A percentile compares a stretch with the other conserved stretches of the same genome.
phyloP scores from a whole-genome alignment of 2,888 invertebrate species.

The Clanis bilineata region DNA sequence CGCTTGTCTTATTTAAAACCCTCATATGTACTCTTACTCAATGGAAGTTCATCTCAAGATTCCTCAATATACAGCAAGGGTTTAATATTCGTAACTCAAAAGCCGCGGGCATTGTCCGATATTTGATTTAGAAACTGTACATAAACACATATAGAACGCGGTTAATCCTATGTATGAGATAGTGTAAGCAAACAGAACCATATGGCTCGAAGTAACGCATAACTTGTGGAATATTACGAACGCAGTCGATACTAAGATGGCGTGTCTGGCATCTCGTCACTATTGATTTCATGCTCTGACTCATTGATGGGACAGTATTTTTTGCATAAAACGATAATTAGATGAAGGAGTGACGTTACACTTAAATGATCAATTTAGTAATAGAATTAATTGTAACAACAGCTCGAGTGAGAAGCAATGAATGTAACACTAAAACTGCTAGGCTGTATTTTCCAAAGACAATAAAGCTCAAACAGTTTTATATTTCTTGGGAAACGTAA shows the following conservation, averaged over 20 bases:
- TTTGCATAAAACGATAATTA: conserved; percentile 30
- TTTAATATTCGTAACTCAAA: neutral
- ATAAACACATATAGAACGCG: conserved; percentile 35
- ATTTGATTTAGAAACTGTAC: conserved; percentile 28
- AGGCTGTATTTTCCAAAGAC: too few relatives aligned
- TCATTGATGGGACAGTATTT: conserved; percentile 46
- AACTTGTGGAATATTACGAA: conserved; percentile 35
- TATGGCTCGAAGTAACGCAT: conserved; percentile 38
- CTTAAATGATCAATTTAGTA: neutral
- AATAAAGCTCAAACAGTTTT: too few relatives aligned
- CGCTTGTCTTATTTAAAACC: neutral
- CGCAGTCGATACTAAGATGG: conserved; percentile 35
- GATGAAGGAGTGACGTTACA: neutral
- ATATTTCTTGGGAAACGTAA: too few relatives aligned
- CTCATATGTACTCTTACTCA: neutral
- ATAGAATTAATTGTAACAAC: neutral
- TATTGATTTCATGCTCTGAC: conserved; percentile 54
- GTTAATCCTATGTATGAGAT: conserved; percentile 47
- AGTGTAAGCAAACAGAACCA: conserved; percentile 61
- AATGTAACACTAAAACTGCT: too few relatives aligned
- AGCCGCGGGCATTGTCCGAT: conserved; percentile 14
- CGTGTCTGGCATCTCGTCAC: conserved; percentile 19
- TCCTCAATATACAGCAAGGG: neutral
- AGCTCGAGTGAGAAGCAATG: too few relatives aligned
- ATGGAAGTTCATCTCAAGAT: neutral